These are phyloP conservation scores for Semaprochilodus insignis DNA, from an alignment of 2,797 vertebrate genomes.

Conservation along the genomic window DNA sequence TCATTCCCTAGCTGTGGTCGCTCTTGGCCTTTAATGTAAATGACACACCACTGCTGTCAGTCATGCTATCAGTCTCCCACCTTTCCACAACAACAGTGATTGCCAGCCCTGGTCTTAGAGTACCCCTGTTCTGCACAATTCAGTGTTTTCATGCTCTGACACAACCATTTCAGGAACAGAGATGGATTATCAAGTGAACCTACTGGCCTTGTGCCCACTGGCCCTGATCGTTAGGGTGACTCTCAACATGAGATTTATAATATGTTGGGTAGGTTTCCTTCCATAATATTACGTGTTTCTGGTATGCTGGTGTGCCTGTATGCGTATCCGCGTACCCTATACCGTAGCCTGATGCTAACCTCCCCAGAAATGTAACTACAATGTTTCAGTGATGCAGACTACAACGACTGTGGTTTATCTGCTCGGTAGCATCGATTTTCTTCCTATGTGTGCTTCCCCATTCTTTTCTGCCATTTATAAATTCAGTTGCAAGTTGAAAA, in stretches of 20 bases:
- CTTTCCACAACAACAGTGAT: background rate
- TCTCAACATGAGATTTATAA: background rate
- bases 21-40: slow-evolving; percentile 22
- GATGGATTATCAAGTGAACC: background rate
- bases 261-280: background rate
- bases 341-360: no score
- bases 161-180: background rate
- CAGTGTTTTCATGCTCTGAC: background rate
- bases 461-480: no score
- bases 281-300: no score
- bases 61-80: background rate
- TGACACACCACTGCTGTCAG: background rate
- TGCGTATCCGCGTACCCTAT: no score
- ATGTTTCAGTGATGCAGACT: no score
- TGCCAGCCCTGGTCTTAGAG: background rate
- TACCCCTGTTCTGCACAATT: background rate
- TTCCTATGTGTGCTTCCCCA: no score
- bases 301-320: no score
- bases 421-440: no score
- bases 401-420: no score
- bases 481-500: no score
- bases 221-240: background rate
- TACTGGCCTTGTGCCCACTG: background rate
- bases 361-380: no score
- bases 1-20: slow-evolving; percentile 27